A percentile compares a stretch with the other conserved stretches of the same genome.
Evolutionary conservation across 2,888 invertebrate genomes (phyloP).

Genomic region (Lasioglossum vierecki): DNA sequence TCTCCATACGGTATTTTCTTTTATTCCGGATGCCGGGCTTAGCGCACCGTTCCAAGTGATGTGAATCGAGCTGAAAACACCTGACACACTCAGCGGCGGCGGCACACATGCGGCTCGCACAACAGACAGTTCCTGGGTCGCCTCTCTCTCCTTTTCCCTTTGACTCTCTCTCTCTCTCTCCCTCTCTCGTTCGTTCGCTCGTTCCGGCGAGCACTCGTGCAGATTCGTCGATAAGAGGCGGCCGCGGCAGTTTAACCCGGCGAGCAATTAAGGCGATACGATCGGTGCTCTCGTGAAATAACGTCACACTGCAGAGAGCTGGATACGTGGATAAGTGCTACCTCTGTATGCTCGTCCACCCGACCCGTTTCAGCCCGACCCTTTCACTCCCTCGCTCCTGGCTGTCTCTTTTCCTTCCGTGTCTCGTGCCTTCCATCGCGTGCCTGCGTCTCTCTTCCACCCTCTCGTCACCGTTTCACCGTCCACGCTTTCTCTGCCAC

Average conservation of each 20-base stretch:
- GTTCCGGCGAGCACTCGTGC: conserved; percentile 71
- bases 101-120: conserved; percentile 31
- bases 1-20: conserved; percentile 51
- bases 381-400: conserved; percentile 18
- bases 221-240: conserved; percentile 79
- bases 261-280: conserved; percentile 82
- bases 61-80: conserved; percentile 67
- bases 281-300: conserved; percentile 79
- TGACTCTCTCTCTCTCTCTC: conserved; percentile 9
- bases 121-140: conserved; percentile 32
- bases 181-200: conserved; percentile 48
- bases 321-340: conserved; percentile 68
- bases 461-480: conserved; percentile 21
- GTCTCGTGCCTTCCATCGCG: conserved; percentile 38
- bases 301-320: conserved; percentile 74
- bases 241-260: conserved; percentile 81
- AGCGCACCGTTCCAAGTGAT: conserved; percentile 47
- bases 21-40: conserved; percentile 30
- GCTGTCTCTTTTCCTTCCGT: conserved; percentile 7
- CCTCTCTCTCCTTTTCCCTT: conserved; percentile 7
- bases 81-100: conserved; percentile 55
- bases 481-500: conserved; percentile 37
- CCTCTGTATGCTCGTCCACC: conserved; percentile 46
- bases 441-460: conserved; percentile 28
- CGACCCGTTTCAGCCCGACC: conserved; percentile 18